Conservation (phyloP, 2,888 invertebrate species). For the Siphonodentalium dalli region DNA sequence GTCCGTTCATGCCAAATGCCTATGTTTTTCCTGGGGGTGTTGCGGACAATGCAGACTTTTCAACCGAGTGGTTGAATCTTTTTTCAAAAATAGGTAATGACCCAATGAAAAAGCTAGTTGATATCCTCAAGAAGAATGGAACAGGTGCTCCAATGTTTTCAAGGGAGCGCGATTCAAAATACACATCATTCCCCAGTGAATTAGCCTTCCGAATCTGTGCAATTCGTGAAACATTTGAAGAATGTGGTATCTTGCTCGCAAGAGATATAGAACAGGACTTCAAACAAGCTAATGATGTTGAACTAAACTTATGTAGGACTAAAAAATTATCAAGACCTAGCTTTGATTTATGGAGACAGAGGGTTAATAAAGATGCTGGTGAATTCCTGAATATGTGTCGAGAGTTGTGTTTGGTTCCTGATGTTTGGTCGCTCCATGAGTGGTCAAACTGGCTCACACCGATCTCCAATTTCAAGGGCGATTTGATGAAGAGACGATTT, state of each 20-base stretch:
- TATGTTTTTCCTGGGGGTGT: slow-evolving; percentile 88
- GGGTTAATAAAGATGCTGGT: slow-evolving; percentile 71
- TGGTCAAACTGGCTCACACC: slow-evolving; percentile 87
- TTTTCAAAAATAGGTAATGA: slow-evolving; percentile 62
- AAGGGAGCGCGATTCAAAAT: slow-evolving; percentile 18
- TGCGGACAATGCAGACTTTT: slow-evolving; percentile 73
- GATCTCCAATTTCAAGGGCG: not conserved
- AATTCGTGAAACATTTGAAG: slow-evolving; percentile 88
- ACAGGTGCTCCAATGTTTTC: slow-evolving; percentile 29
- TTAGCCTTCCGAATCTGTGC: slow-evolving; percentile 82
- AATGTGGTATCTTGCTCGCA: slow-evolving; percentile 74
- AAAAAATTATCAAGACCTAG: no score
- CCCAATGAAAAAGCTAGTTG: slow-evolving; percentile 2
- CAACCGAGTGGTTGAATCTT: slow-evolving; percentile 74
- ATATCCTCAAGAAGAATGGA: not conserved
- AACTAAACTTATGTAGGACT: no score
- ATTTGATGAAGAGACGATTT: slow-evolving; percentile 16
- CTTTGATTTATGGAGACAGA: slow-evolving; percentile 50
- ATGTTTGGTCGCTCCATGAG: slow-evolving; percentile 78
- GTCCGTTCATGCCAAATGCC: slow-evolving; percentile 77
- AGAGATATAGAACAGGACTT: slow-evolving; percentile 2
- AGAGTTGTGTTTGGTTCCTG: slow-evolving; percentile 75
- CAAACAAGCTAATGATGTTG: not conserved
- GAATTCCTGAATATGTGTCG: slow-evolving; percentile 76
- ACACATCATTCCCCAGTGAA: slow-evolving; percentile 63